phyloP scores from a whole-genome alignment of 53 echinoderm and acorn worm genomes.

The Echinarachnius parma region DNA sequence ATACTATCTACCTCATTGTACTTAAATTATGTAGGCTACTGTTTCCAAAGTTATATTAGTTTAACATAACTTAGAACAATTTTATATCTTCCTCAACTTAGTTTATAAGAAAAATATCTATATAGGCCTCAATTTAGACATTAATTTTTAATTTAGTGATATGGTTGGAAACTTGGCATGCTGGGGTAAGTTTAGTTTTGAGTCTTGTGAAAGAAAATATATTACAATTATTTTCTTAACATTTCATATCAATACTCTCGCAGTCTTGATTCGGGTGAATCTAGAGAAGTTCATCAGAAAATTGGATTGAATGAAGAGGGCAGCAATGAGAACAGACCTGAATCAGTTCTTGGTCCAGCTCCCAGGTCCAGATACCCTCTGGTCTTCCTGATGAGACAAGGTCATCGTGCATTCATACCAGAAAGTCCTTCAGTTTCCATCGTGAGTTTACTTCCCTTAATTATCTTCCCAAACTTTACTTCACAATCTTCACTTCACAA shows the following conservation, averaged over 20 bases:
- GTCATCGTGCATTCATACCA: background rate
- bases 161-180: too few relatives aligned
- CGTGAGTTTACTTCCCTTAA: conserved; percentile 26
- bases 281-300: background rate
- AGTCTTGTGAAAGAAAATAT: too few relatives aligned
- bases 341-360: conserved; percentile 48
- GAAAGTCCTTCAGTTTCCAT: background rate
- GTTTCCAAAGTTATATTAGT: too few relatives aligned
- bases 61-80: too few relatives aligned
- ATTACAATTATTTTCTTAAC: conserved; percentile 3
- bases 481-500: too few relatives aligned
- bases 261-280: background rate
- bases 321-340: background rate
- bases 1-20: background rate
- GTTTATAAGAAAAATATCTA: background rate
- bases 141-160: too few relatives aligned
- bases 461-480: too few relatives aligned
- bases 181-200: too few relatives aligned
- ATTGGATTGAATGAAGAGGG: background rate
- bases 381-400: conserved; percentile 54
- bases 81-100: too few relatives aligned
- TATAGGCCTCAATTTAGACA: too few relatives aligned
- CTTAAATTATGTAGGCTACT: background rate
- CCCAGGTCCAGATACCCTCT: conserved; percentile 74
- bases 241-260: background rate